A percentile compares a stretch with the other conserved stretches of the same genome.
Conservation (phyloP, 2,888 invertebrate species). For the Nysson spinosus region DNA sequence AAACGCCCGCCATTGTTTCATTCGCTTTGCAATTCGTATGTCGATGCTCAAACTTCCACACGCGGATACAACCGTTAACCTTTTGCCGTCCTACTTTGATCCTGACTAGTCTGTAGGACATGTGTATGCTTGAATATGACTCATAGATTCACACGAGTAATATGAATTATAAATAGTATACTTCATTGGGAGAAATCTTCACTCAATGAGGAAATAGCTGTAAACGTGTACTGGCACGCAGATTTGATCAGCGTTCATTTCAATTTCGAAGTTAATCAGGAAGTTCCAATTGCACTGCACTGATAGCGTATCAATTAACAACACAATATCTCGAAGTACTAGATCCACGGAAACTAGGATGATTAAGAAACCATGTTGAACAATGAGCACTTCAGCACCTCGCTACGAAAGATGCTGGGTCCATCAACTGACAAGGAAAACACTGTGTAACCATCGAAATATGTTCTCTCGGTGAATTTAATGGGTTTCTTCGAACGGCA, state of each 20-base stretch:
- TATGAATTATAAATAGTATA: conserved; percentile 51
- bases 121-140: conserved; percentile 46
- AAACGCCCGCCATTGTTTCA: conserved; percentile 50
- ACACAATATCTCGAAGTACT: no score
- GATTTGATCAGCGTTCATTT: no score
- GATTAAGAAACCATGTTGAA: no score
- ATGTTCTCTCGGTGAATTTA: conserved; percentile 38
- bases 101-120: conserved; percentile 18
- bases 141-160: conserved; percentile 53
- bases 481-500: conserved; percentile 47
- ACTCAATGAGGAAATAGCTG: no score
- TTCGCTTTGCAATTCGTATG: conserved; percentile 28
- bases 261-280: no score
- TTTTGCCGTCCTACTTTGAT: conserved; percentile 59
- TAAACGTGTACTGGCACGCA: no score
- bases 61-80: conserved; percentile 63
- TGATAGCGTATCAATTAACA: no score
- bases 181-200: neutral
- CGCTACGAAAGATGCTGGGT: conserved; percentile 12
- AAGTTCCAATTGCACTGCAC: no score
- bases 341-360: no score
- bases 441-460: conserved; percentile 20
- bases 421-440: conserved; percentile 21
- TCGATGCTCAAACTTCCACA: conserved; percentile 44
- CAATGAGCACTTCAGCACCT: no score